phyloP scores from a whole-genome alignment of 1,140 invertebrate species.

The Teleogryllus occipitalis region DNA sequence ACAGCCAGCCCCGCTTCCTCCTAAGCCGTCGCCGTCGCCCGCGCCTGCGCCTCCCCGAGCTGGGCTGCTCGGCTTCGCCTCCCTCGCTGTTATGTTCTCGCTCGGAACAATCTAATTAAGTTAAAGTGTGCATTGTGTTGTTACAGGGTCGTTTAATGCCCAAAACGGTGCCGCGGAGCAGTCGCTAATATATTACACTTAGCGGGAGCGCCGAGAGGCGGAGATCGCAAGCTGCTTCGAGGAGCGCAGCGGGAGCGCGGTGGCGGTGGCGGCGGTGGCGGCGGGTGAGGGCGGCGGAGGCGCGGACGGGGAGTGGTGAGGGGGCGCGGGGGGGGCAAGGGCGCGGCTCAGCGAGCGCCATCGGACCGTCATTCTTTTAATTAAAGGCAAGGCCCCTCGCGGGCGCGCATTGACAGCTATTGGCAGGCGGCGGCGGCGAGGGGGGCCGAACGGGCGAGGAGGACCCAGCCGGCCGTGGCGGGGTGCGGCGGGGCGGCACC shows the following conservation, averaged over 20 bases:
- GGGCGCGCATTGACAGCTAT: no score
- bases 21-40: neutral
- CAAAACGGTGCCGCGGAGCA: neutral
- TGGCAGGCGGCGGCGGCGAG: no score
- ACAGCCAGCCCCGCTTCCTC: neutral
- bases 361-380: no score
- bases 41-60: neutral
- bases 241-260: neutral
- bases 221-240: neutral
- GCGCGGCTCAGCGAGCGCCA: no score
- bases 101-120: neutral
- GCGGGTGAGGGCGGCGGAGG: no score
- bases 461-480: no score
- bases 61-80: neutral
- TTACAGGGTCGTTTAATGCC: neutral
- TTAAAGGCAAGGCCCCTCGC: no score
- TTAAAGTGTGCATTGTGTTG: constrained; percentile 1
- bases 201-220: neutral
- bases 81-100: neutral
- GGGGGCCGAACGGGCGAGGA: no score
- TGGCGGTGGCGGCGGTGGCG: no score
- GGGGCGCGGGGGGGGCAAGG: no score
- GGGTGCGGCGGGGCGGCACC: no score
- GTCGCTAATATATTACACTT: neutral
- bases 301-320: no score